Conservation (phyloP, 2,113 vertebrate genomes). For the Centropus unirufus region DNA sequence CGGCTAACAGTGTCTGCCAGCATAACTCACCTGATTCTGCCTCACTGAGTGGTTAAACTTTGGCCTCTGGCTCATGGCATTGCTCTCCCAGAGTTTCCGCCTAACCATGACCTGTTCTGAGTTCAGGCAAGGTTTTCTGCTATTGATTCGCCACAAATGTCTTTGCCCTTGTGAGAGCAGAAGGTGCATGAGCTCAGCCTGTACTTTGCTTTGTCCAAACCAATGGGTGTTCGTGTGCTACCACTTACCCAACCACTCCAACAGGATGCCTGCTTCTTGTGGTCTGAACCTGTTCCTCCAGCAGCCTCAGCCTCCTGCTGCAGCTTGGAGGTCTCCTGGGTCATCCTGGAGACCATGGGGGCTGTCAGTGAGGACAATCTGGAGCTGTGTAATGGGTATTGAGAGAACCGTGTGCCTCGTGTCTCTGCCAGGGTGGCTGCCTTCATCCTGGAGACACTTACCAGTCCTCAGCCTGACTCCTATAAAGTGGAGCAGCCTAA, state of each 20-base stretch:
- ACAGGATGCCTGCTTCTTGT: neutral
- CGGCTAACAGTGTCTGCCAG: neutral
- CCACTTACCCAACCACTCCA: neutral
- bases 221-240: neutral
- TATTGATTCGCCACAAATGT: neutral
- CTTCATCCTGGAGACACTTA: neutral
- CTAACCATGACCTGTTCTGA: neutral
- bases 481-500: neutral
- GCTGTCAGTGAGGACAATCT: neutral
- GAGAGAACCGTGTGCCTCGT: neutral
- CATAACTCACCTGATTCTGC: neutral
- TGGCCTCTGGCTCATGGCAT: neutral
- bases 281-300: neutral
- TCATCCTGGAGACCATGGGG: neutral
- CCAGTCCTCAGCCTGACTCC: neutral
- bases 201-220: neutral
- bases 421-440: neutral
- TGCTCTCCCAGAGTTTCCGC: neutral
- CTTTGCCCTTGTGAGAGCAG: neutral
- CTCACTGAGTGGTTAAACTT: neutral
- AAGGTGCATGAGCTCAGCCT: neutral
- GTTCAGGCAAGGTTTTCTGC: fast-evolving
- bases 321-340: neutral
- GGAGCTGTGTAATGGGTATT: fast-evolving
- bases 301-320: neutral